phyloP scores from a whole-genome alignment of 2,888 invertebrate genomes.

The Ariolimax columbianus region DNA sequence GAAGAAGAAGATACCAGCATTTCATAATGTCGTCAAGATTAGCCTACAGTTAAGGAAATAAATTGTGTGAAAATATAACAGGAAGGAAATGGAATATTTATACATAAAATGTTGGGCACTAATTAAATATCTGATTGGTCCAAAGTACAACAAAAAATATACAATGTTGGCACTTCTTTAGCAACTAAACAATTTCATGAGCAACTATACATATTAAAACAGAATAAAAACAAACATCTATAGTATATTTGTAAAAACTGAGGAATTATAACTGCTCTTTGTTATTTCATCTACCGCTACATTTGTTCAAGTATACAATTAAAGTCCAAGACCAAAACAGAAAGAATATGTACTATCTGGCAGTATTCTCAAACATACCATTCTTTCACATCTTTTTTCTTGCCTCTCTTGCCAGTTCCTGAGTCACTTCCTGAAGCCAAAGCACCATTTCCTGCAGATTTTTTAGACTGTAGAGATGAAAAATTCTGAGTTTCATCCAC shows the following conservation, averaged over 20 bases:
- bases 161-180: conserved; percentile 24
- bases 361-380: conserved; percentile 72
- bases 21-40: too few relatives aligned
- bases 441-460: conserved; percentile 70
- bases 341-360: conserved; percentile 24
- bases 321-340: neutral
- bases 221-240: neutral
- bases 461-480: conserved; percentile 72
- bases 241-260: neutral
- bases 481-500: conserved; percentile 91
- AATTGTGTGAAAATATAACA: neutral
- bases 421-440: conserved; percentile 60
- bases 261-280: neutral
- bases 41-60: neutral
- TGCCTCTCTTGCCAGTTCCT: conserved; percentile 64
- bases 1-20: too few relatives aligned
- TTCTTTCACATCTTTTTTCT: conserved; percentile 74
- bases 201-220: conserved; percentile 15
- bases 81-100: neutral
- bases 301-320: neutral
- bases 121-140: neutral
- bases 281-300: neutral
- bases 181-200: conserved; percentile 30
- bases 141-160: neutral
- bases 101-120: conserved; percentile 1